These are phyloP conservation scores for Dicranocentrus wangi DNA, from an alignment of 2,888 invertebrate genomes.

Conservation along the genomic window DNA sequence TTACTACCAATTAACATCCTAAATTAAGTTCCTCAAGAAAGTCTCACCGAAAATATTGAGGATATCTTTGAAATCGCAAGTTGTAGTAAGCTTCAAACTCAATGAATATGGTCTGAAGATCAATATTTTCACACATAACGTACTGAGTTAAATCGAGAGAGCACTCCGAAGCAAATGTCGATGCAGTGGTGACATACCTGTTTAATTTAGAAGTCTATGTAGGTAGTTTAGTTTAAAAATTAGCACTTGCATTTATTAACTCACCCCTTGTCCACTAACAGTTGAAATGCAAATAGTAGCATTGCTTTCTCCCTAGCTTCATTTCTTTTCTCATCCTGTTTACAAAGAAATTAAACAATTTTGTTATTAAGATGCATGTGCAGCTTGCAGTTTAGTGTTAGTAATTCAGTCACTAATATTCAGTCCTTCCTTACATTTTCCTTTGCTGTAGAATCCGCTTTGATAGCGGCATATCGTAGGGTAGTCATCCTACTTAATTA, in stretches of 20 bases:
- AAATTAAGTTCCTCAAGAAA: neutral
- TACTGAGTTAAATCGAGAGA: slow-evolving; percentile 80
- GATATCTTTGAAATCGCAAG: slow-evolving; percentile 89
- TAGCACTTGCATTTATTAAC: neutral
- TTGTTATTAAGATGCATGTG: no score
- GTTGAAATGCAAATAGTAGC: slow-evolving; percentile 69
- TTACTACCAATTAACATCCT: neutral
- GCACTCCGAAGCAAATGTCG: slow-evolving; percentile 83
- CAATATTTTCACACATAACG: slow-evolving; percentile 92
- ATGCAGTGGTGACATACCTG: slow-evolving; percentile 80
- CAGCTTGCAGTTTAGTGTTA: no score
- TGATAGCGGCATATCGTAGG: slow-evolving; percentile 59
- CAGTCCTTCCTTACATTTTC: slow-evolving; percentile 67
- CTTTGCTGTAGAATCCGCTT: slow-evolving; percentile 63
- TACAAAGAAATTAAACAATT: no score
- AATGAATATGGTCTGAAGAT: slow-evolving; percentile 89
- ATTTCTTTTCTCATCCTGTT: slow-evolving; percentile 69
- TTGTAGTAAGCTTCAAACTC: slow-evolving; percentile 92
- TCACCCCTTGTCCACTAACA: slow-evolving; percentile 71
- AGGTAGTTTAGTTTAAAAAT: neutral
- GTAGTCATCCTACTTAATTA: slow-evolving; percentile 56
- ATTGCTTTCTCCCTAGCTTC: slow-evolving; percentile 70
- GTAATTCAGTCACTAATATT: no score
- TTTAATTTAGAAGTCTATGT: slow-evolving; percentile 18
- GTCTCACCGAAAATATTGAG: slow-evolving; percentile 83